A percentile compares a stretch with the other conserved stretches of the same genome.
These are phyloP conservation scores for Psettodes erumei DNA, from an alignment of 2,113 vertebrate genomes.

Conservation along the genomic window DNA sequence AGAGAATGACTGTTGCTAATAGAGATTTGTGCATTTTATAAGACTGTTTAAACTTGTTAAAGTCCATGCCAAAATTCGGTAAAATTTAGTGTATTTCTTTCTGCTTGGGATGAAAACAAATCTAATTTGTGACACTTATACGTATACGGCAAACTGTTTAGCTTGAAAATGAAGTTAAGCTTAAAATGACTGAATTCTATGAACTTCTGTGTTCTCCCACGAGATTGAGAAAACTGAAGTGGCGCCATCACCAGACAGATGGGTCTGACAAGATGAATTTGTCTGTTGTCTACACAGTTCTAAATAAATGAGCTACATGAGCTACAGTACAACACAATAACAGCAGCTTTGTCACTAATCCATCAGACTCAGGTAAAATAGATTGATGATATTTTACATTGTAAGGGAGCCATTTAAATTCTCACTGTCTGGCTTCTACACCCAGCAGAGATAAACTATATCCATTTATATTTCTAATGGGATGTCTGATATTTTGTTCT, in stretches of 20 bases:
- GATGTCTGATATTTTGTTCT: background rate
- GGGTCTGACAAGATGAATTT: conserved; percentile 21
- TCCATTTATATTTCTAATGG: background rate
- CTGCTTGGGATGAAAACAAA: background rate
- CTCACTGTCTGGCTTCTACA: background rate
- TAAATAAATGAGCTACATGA: conserved; percentile 6
- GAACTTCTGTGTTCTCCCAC: conserved; percentile 25
- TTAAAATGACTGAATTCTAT: no score
- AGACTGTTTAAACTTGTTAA: background rate
- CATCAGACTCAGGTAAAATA: conserved; percentile 27
- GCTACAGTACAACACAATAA: background rate
- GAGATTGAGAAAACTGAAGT: conserved; percentile 36
- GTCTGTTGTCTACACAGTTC: conserved; percentile 24
- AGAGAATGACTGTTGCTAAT: background rate
- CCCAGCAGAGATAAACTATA: background rate
- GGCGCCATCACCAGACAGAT: conserved; percentile 49
- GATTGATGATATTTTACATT: conserved; percentile 14
- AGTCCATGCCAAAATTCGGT: background rate
- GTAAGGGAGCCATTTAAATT: conserved; percentile 3
- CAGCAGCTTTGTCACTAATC: conserved; percentile 20
- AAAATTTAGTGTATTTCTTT: background rate
- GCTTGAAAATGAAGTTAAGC: background rate
- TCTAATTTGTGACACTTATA: conserved; percentile 26
- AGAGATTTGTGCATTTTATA: background rate
- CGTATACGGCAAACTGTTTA: background rate